Conservation (phyloP, 2,113 vertebrate genomes). For the Ophthalmolycus amberensis region DNA sequence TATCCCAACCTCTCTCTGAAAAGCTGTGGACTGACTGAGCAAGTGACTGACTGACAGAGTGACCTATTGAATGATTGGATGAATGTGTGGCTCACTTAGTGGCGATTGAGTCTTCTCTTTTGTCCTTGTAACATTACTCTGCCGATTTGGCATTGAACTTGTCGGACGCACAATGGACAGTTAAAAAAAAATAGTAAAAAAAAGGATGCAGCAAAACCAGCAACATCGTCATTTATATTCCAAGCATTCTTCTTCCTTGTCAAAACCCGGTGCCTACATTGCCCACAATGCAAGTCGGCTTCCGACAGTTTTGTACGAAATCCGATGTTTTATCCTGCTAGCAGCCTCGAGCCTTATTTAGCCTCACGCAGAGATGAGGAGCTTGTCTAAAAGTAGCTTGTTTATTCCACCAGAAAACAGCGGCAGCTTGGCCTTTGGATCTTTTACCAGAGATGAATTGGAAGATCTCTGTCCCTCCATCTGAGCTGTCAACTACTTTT, state of each 20-base stretch:
- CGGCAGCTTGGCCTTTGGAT: conserved; percentile 47
- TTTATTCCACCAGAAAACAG: conserved; percentile 28
- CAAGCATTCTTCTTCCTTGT: not conserved
- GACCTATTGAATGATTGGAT: conserved; percentile 14
- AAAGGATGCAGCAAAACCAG: not conserved
- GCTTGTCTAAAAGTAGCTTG: not conserved
- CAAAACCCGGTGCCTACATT: not conserved
- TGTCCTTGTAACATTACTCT: not conserved
- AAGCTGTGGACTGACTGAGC: conserved; percentile 25
- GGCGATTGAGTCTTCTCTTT: not conserved
- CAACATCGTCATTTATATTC: not conserved
- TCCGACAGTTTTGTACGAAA: not conserved
- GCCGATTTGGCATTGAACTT: not conserved
- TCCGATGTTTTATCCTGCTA: not conserved
- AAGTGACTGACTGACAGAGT: conserved; percentile 24
- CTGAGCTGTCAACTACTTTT: conserved; percentile 5
- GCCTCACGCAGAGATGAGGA: not conserved
- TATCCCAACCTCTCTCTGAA: conserved; percentile 14
- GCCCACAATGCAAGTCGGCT: not conserved
- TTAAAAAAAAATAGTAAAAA: not conserved
- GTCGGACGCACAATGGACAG: not conserved
- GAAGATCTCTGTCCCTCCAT: conserved; percentile 28
- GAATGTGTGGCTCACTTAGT: conserved; percentile 18
- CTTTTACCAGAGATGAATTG: conserved; percentile 45
- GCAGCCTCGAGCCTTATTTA: not conserved